Conservation (phyloP, 2,113 vertebrate species). For the Prionailurus bengalensis region DNA sequence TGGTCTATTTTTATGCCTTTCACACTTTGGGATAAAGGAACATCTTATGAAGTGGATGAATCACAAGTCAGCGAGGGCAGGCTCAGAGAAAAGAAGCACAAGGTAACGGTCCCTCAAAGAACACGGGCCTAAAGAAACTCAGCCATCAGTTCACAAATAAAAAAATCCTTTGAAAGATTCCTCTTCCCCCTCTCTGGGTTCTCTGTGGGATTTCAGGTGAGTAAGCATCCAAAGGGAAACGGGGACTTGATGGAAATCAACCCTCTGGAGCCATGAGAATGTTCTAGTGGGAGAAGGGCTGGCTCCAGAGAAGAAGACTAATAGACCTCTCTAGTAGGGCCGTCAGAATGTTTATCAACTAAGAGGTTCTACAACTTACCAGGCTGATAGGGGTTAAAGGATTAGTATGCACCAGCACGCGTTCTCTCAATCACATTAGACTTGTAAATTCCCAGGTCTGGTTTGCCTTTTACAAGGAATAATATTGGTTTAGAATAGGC, state of each 20-base stretch:
- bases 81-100: conserved; percentile 16
- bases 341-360: not conserved
- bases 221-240: not conserved
- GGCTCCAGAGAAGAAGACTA: not conserved
- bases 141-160: conserved; percentile 23
- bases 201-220: conserved; percentile 56
- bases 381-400: not conserved
- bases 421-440: conserved; percentile 62
- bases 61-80: conserved; percentile 56
- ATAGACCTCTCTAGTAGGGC: not conserved
- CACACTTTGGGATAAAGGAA: conserved; percentile 57
- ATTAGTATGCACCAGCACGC: conserved; percentile 51
- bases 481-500: conserved; percentile 65
- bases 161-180: not conserved
- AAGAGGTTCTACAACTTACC: not conserved
- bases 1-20: conserved; percentile 62
- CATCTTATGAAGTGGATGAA: conserved; percentile 58
- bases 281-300: not conserved
- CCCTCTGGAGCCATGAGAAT: conserved; percentile 49
- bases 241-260: conserved; percentile 33
- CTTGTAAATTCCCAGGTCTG: conserved; percentile 61
- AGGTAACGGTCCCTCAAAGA: conserved; percentile 33
- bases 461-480: conserved; percentile 67
- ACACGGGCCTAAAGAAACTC: conserved; percentile 48
- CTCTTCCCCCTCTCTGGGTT: conserved; percentile 17